phyloP scores from a whole-genome alignment of 2,888 invertebrate genomes.

The Artemia sinica region DNA sequence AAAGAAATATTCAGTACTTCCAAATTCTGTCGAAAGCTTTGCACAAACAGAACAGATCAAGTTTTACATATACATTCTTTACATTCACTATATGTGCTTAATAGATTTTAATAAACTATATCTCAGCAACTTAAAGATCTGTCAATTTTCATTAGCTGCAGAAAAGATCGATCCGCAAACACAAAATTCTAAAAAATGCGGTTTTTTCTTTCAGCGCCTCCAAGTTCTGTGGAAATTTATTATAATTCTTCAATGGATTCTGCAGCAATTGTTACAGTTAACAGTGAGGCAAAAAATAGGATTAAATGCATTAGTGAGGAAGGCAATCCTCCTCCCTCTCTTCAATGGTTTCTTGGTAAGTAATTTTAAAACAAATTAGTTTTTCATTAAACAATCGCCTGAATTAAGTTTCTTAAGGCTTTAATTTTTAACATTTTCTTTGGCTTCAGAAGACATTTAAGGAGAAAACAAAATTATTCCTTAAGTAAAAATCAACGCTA shows the following conservation, averaged over 20 bases:
- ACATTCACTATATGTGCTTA: too few species aligned
- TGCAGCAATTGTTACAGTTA: constrained; percentile 62
- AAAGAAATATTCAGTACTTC: too few species aligned
- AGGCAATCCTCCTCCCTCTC: constrained; percentile 71
- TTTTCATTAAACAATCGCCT: too few species aligned
- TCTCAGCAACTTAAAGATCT: neutral
- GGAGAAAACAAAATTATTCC: too few species aligned
- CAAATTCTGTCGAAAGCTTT: too few species aligned
- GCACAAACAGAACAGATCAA: too few species aligned
- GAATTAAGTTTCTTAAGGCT: too few species aligned
- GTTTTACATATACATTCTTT: too few species aligned
- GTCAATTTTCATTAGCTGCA: neutral
- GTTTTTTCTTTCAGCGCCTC: constrained; percentile 40
- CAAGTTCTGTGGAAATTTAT: constrained; percentile 50
- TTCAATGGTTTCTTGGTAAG: constrained; percentile 53
- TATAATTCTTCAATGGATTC: constrained; percentile 45
- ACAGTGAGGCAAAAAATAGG: constrained; percentile 57
- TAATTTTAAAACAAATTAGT: neutral
- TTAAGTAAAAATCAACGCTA: too few species aligned
- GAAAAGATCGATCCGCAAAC: neutral
- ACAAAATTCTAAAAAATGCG: neutral
- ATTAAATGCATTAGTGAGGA: constrained; percentile 72
- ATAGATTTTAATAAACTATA: too few species aligned
- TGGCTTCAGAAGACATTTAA: too few species aligned
- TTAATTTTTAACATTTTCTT: too few species aligned